Conservation (phyloP, 2,797 vertebrate species). For the Lemur catta region DNA sequence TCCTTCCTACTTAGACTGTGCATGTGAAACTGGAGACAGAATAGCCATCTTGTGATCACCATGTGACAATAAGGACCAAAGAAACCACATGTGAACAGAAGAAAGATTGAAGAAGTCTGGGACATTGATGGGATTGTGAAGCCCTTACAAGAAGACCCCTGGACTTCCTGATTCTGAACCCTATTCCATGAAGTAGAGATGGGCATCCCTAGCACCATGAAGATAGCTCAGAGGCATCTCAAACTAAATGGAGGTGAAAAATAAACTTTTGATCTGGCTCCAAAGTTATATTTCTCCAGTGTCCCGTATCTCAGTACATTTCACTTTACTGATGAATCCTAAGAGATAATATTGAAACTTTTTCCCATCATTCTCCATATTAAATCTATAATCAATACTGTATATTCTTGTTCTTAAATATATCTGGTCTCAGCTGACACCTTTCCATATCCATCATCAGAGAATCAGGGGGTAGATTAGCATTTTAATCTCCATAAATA, state of each 20-base stretch:
- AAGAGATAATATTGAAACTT: neutral
- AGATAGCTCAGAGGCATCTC: neutral
- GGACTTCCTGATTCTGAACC: neutral
- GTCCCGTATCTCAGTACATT: neutral
- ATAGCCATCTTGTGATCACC: neutral
- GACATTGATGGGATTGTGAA: neutral
- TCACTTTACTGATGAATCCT: neutral
- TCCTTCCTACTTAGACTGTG: neutral
- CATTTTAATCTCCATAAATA: neutral
- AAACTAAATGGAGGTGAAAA: neutral
- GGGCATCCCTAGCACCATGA: rapidly evolving
- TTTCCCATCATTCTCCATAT: neutral
- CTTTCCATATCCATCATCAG: neutral
- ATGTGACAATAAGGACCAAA: neutral
- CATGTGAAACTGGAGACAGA: neutral
- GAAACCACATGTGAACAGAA: neutral
- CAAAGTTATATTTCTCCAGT: no score
- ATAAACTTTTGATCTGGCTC: neutral
- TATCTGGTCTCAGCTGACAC: neutral
- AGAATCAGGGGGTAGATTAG: neutral
- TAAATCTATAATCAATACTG: neutral
- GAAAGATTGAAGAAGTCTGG: neutral
- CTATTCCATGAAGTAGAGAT: neutral
- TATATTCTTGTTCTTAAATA: neutral
- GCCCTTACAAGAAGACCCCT: neutral